These are phyloP conservation scores for Anoplolepis gracilipes DNA, from an alignment of 1,140 invertebrate species.

Conservation along the genomic window DNA sequence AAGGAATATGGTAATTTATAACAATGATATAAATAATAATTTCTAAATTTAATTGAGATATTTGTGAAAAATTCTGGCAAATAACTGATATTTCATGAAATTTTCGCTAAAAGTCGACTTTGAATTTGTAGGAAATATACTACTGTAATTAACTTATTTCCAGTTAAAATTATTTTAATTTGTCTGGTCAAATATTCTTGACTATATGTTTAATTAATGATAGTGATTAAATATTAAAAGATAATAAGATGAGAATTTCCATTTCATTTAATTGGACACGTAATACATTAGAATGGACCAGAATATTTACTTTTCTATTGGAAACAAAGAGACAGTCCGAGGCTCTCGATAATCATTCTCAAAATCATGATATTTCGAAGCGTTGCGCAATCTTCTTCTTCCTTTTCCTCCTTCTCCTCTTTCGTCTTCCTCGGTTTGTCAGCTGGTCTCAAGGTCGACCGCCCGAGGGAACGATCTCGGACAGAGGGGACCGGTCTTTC, in stretches of 20 bases:
- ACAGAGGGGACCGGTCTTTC: conserved; percentile 52
- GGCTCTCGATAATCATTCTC: conserved; percentile 48
- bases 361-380: conserved; percentile 68
- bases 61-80: background rate
- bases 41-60: background rate
- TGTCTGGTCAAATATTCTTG: background rate
- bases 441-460: conserved; percentile 78
- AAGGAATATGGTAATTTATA: background rate
- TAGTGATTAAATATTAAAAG: background rate
- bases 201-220: background rate
- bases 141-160: background rate
- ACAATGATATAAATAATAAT: background rate
- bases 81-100: background rate
- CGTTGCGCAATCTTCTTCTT: conserved; percentile 66
- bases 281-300: background rate
- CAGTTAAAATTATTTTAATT: background rate
- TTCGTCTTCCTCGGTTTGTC: conserved; percentile 72
- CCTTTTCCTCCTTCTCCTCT: background rate
- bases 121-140: background rate
- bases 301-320: background rate
- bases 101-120: background rate
- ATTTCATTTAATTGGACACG: background rate
- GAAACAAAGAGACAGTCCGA: conserved; percentile 60
- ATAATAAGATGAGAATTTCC: background rate
- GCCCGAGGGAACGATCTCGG: conserved; percentile 70